Evolutionary conservation across 2,113 vertebrate genomes (phyloP), one percentile per base, ranked within the genome.

Genomic region (Calidris pygmaea): DNA sequence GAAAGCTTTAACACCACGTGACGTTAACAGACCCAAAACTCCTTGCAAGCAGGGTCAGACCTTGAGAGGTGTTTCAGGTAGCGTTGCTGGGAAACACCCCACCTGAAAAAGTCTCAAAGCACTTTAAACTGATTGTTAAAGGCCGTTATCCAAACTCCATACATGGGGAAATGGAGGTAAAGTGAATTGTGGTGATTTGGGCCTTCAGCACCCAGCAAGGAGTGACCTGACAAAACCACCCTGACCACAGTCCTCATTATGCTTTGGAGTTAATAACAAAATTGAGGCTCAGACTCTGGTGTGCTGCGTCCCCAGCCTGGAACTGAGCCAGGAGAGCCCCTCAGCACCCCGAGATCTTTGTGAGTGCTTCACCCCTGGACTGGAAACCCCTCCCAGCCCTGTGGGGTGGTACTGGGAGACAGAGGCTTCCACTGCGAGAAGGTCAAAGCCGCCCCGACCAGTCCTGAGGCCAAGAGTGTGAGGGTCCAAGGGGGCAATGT

Each of bases 321-420:
- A 47, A n/a, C 8, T 8, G 22, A 75, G 14, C 27, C 58, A 47
- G 55, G 22, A 20, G 26, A 41, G 29, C 34, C 81, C 35, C 21
- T 1, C 2, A 41, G 66, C 47, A 74, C 37, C 24, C 56, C 0
- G 0, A 75, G 32, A 12, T 14, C 53, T 56, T 53, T 3, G 12
- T 0, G 5, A 13, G 41, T 22, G 9, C 66, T 23, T 18, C 59
- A 12, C 2, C 1, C 18, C 27, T 7, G 39, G 41, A 5, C 5
- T 52, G 39, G 66, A 74, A 50, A 39, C 22, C 29, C 0, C 32
- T 43, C 14, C 29, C 74, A 72, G 52, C 19, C 5, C 45, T 37
- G 56, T 4, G 19, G 1, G 12, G 16, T 21, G 26, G 2, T 7
- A 16, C 2, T 3, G 43, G 76, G 41, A 70, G 39, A 56, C 9